Base-by-base conservation (phyloP, 2,888 invertebrate genomes). In the Stomorhina lunata region DNA sequence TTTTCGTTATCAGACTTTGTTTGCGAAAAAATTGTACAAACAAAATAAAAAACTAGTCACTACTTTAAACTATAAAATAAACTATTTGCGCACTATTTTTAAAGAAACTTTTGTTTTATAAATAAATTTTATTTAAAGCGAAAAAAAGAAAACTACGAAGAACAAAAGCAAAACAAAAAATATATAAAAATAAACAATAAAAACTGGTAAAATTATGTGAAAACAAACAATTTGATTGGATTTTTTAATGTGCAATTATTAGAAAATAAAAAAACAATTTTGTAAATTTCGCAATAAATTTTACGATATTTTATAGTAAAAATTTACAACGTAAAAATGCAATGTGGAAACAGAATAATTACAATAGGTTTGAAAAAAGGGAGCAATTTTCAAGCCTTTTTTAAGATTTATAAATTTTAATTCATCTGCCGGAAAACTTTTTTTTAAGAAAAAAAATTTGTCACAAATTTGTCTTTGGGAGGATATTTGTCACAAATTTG, bases 31-130 rank as follows among this genome's bases (percentile, higher is more conserved):
- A 69, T 40, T 32, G 37, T 20, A 50, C 12, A 25, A 27, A 37
- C 12, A 32, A 7, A 48, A 12, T 25, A 53, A 29, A 55, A 57
- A 43, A 29, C 7, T 5, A 37, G n/a, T n/a, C n/a, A 80, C 78
- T 66, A 84, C 83, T 85, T 78, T 80, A 48, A 50, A 83, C 81
- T 80, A 81, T 72, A 65, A 57, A 40, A 72, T 68, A 82, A 85
- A 84, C 80, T 79, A 88, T 87, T 87, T 88, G 88, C 89, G 88
- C 88, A 89, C 89, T 88, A 89, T 88, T 89, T 88, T 88, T 85
- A 88, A 87, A 88, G 84, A 82, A 81, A 59, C 2, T 75, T 59
- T 72, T 15, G 17, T 66, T 69, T 63, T 34, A 61, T n/a, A 65
- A 63, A 48, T 48, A 20, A 48, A 59, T 32, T 22, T 12, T 59